phyloP scores from a whole-genome alignment of 2,113 vertebrate species.

The Chaenogobius annularis region DNA sequence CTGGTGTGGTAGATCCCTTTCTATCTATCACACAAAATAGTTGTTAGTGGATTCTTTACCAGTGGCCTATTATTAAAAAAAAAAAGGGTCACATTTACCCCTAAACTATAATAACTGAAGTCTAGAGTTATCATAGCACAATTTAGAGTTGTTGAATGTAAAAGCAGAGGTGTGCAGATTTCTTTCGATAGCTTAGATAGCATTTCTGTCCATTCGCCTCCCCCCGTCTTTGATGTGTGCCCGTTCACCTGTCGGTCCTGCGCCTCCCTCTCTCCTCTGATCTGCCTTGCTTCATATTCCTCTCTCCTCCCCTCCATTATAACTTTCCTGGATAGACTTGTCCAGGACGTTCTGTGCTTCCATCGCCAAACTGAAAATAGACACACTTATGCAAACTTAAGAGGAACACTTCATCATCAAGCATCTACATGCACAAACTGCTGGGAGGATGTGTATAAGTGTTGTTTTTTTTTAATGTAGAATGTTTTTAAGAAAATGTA shows the following conservation, averaged over 20 bases:
- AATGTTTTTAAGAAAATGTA: no score
- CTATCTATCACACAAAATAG: no score
- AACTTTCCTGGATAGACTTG: conserved; percentile 32
- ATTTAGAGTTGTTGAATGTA: background rate
- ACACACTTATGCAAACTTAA: conserved; percentile 31
- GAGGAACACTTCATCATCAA: conserved; percentile 22
- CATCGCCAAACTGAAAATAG: conserved; percentile 27
- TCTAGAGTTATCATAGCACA: background rate
- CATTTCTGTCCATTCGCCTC: conserved; percentile 8
- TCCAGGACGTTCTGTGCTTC: conserved; percentile 24
- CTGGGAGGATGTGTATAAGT: background rate
- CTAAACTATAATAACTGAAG: background rate
- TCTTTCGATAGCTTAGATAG: conserved; percentile 39
- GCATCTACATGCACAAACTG: conserved; percentile 19
- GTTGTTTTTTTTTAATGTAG: background rate
- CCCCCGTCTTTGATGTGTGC: conserved; percentile 43
- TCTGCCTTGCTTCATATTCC: conserved; percentile 45
- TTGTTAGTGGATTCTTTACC: no score
- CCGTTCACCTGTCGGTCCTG: conserved; percentile 40
- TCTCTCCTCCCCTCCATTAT: conserved; percentile 37
- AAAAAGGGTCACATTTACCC: no score
- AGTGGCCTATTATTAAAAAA: no score
- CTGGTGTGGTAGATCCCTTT: no score
- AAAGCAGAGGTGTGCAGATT: conserved; percentile 32
- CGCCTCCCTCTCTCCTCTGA: conserved; percentile 27